Conservation (phyloP, 2,797 vertebrate species). For the Megaceryle alcyon region DNA sequence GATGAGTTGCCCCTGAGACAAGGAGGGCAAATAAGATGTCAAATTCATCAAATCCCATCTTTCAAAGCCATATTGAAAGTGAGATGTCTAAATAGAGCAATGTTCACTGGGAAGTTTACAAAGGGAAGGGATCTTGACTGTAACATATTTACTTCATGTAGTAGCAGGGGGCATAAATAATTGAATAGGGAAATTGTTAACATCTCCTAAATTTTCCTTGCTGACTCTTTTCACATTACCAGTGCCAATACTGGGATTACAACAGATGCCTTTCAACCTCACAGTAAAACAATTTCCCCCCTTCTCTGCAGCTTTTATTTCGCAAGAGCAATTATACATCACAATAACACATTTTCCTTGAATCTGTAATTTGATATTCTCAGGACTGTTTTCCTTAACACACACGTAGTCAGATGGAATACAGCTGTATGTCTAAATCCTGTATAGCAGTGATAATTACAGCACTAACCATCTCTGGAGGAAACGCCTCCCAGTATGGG, state of each 20-base stretch:
- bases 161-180: neutral
- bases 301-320: neutral
- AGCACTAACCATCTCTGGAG: neutral
- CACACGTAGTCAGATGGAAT: neutral
- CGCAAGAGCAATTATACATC: neutral
- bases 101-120: neutral
- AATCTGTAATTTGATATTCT: neutral
- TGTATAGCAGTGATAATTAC: neutral
- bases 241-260: neutral
- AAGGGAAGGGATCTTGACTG: neutral
- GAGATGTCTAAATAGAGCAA: neutral
- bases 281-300: neutral
- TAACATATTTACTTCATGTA: neutral
- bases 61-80: neutral
- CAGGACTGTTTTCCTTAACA: neutral
- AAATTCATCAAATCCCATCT: neutral
- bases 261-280: neutral
- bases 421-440: neutral
- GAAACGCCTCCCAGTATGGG: neutral
- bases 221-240: neutral
- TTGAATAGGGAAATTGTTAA: neutral
- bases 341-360: neutral
- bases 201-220: neutral
- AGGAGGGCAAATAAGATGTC: neutral
- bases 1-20: neutral